Evolutionary conservation across 2,888 invertebrate species (phyloP), one percentile per base, ranked within the genome.

Genomic region (Erebia epiphron): DNA sequence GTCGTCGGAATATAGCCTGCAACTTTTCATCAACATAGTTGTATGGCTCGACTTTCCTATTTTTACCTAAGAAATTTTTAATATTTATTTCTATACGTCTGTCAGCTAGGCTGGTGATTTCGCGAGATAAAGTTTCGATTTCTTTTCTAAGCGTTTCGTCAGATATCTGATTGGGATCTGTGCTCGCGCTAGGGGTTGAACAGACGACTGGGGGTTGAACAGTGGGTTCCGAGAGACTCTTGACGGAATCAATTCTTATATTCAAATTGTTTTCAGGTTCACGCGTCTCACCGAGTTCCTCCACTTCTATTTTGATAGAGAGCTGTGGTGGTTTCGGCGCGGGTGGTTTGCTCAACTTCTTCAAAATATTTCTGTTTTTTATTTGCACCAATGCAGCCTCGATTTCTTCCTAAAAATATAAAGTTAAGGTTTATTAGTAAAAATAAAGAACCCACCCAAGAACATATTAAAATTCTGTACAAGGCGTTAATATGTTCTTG

Each of bases 221-320:
- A 9, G 18, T 50, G 3, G 69, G 13, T 1, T 56, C 18, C 0
- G 41, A 41, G 11, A 70, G 18, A 67, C 70, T 69, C 18, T 2
- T 21, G 1, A 56, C 21, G 11, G 74, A 74, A 49, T 67, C 49
- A 2, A 71, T 70, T 64, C 18, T 64, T 13, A 72, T 67, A 52
- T 62, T 68, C 8, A 67, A 62, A 10, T 67, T 41, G 13, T 26
- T 10, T 61, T 73, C 65, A 56, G 49, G 14, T 0, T 72, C 69
- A 8, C 52, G 14, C 14, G 70, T n/a, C 14, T 76, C 75, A 52
- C 76, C 68, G 56, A 66, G 73, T 62, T 76, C 75, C 43, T 80
- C 80, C 0, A 82, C 78, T 70, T 81, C 79, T 14, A 82, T 73
- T 49, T 80, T 79, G 7, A 81, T 69, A 0, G 79, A 78, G 61